Evolutionary conservation across 2,113 vertebrate species (phyloP).

Genomic region (Polypterus senegalus): DNA sequence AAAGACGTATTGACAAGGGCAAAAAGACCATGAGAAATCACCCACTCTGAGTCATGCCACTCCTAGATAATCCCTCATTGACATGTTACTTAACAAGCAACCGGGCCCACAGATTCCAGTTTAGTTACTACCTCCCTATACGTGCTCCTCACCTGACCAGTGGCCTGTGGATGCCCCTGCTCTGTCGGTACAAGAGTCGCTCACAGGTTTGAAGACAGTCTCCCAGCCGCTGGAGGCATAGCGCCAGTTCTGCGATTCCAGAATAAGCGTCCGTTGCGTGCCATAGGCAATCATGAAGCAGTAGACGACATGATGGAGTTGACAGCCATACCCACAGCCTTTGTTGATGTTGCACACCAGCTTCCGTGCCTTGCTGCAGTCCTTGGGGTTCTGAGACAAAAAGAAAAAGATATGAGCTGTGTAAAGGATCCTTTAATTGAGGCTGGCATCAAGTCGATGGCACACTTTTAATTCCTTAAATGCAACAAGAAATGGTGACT

Average conservation of each 20-base stretch:
- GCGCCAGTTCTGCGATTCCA: slow-evolving; percentile 96
- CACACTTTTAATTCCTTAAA: no score
- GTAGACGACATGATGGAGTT: slow-evolving; percentile 95
- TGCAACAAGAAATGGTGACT: no score
- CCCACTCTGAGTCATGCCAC: no score
- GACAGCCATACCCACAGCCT: slow-evolving; percentile 95
- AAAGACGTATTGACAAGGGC: no score
- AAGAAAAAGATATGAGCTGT: slow-evolving; percentile 18
- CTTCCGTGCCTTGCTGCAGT: slow-evolving; percentile 92
- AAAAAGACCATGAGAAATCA: no score
- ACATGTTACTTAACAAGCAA: no score
- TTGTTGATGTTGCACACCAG: slow-evolving; percentile 97
- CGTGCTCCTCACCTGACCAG: slow-evolving; percentile 73
- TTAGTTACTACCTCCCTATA: no score
- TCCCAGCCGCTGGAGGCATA: slow-evolving; percentile 92
- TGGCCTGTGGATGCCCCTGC: slow-evolving; percentile 76
- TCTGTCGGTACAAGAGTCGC: slow-evolving; percentile 85
- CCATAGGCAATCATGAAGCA: slow-evolving; percentile 98
- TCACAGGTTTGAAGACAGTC: slow-evolving; percentile 89
- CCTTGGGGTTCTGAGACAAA: slow-evolving; percentile 73
- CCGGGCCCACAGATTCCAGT: no score
- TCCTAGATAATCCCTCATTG: no score
- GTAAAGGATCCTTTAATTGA: not conserved
- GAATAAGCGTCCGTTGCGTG: slow-evolving; percentile 82
- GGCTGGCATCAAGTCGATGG: no score